Evolutionary conservation across 2,888 invertebrate genomes (phyloP).

Genomic region (Hypomecis atomaria): DNA sequence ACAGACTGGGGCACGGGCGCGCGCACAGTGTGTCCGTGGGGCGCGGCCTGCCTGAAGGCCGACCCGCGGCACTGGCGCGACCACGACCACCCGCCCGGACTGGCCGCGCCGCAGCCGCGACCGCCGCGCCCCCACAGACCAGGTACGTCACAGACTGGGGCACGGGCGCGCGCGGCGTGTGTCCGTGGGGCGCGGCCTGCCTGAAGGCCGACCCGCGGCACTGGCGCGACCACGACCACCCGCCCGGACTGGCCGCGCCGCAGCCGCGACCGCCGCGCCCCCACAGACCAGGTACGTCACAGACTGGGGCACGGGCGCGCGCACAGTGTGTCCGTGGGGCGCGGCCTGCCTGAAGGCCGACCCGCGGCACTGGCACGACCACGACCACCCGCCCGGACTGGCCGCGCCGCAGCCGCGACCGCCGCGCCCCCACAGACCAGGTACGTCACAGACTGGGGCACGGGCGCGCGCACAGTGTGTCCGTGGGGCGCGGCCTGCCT

Average conservation of each 20-base stretch:
- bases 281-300: constrained; percentile 39
- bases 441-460: constrained; percentile 21
- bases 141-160: constrained; percentile 32
- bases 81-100: constrained; percentile 78
- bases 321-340: too few relatives aligned
- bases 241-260: constrained; percentile 58
- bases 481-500: too few relatives aligned
- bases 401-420: constrained; percentile 42
- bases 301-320: too few relatives aligned
- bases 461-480: too few relatives aligned
- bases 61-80: constrained; percentile 79
- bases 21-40: too few relatives aligned
- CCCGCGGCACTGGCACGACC: constrained; percentile 81
- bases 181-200: too few relatives aligned
- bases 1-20: too few relatives aligned
- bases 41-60: too few relatives aligned
- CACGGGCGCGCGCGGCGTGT: too few relatives aligned
- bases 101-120: constrained; percentile 41
- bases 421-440: constrained; percentile 34
- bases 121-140: constrained; percentile 29
- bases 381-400: constrained; percentile 74
- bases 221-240: constrained; percentile 80
- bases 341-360: too few relatives aligned
- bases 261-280: constrained; percentile 9
- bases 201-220: constrained; percentile 67